Conservation (phyloP, 1,140 invertebrate genomes). For the Elysia chlorotica region DNA sequence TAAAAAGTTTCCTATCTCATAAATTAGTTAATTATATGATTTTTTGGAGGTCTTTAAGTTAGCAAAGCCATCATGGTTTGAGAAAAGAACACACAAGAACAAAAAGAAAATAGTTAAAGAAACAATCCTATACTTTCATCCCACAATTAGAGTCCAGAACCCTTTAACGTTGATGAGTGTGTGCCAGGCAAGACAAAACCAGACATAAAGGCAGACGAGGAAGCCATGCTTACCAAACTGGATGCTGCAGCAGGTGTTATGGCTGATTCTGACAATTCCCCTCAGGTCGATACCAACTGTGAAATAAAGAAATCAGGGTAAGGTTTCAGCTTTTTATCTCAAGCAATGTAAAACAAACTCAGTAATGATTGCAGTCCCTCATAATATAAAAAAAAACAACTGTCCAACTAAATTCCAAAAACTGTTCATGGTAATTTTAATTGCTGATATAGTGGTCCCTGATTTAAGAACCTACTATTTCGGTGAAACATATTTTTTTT, state of each 20-base stretch:
- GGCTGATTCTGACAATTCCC: conserved; percentile 16
- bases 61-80: no score
- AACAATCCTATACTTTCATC: no score
- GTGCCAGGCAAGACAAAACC: conserved; percentile 9
- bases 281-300: conserved; percentile 33
- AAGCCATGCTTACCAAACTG: conserved; percentile 37
- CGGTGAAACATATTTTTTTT: no score
- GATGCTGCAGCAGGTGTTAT: conserved; percentile 35
- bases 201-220: conserved; percentile 46
- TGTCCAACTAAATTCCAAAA: neutral
- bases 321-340: neutral
- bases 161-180: conserved; percentile 24
- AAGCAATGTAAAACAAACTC: no score
- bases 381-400: neutral
- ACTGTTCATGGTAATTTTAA: neutral
- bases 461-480: no score
- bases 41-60: no score
- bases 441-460: no score
- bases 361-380: neutral
- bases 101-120: no score
- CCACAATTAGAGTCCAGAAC: conserved; percentile 7
- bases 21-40: no score
- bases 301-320: conserved; percentile 37
- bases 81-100: no score
- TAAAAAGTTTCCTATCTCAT: no score